Conservation (phyloP, 1,140 invertebrate genomes). For the Sycophila sp. region DNA sequence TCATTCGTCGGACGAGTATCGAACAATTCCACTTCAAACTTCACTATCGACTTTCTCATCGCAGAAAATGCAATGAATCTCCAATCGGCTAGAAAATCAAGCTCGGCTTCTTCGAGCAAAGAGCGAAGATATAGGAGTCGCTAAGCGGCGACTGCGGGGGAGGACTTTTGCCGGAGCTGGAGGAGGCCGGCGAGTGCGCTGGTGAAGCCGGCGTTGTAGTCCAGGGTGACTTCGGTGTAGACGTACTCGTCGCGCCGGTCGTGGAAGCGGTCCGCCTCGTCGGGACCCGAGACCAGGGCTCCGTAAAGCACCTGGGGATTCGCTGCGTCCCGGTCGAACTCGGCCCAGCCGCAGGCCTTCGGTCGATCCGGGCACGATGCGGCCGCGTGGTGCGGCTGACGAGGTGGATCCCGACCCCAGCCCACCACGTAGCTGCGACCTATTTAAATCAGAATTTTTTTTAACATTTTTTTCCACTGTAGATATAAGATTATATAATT, state of each 20-base stretch:
- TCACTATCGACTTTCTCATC: too few relatives aligned
- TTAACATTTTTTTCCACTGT: too few relatives aligned
- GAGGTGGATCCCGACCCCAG: slow-evolving; percentile 71
- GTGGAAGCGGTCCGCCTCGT: slow-evolving; percentile 66
- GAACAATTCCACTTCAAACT: too few relatives aligned
- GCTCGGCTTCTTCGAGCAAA: too few relatives aligned
- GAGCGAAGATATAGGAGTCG: too few relatives aligned
- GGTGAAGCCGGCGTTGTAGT: slow-evolving; percentile 72
- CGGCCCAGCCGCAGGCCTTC: slow-evolving; percentile 66
- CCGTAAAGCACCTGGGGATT: slow-evolving; percentile 70
- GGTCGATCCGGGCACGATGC: slow-evolving; percentile 69
- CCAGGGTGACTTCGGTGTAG: slow-evolving; percentile 70
- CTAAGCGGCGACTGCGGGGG: too few relatives aligned
- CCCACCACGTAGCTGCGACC: slow-evolving; percentile 75
- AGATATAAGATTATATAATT: too few relatives aligned
- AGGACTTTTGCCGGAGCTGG: slow-evolving; percentile 47
- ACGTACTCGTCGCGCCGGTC: slow-evolving; percentile 68
- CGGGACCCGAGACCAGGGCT: slow-evolving; percentile 70
- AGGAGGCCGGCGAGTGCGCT: slow-evolving; percentile 64
- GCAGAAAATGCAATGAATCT: too few relatives aligned
- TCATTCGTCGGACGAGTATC: too few relatives aligned
- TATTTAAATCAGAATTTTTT: slow-evolving; percentile 21
- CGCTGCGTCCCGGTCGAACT: slow-evolving; percentile 58
- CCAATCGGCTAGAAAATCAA: too few relatives aligned
- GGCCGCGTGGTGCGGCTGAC: slow-evolving; percentile 67